Evolutionary conservation across 2,888 invertebrate genomes (phyloP).

Genomic region (Trissonchulus latispiculum): DNA sequence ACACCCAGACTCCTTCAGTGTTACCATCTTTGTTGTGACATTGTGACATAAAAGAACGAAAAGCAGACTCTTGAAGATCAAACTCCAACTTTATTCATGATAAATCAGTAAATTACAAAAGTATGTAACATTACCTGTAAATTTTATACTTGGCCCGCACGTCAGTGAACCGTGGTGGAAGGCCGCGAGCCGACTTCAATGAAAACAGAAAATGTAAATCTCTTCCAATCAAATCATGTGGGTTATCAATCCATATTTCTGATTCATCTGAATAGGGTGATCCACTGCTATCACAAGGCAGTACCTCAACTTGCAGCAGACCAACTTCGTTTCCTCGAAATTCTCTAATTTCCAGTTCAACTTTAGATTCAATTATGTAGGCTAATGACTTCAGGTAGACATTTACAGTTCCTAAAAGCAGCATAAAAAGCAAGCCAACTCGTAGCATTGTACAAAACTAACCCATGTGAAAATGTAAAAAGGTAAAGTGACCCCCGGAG

Average conservation of each 20-base stretch:
- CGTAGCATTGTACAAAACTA: too few relatives aligned
- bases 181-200: slow-evolving; percentile 45
- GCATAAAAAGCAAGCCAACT: too few relatives aligned
- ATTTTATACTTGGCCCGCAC: slow-evolving; percentile 42
- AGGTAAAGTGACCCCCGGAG: too few relatives aligned
- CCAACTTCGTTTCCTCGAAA: slow-evolving; percentile 47
- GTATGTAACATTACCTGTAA: too few relatives aligned
- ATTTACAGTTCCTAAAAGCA: slow-evolving; percentile 32
- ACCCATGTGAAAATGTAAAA: too few relatives aligned
- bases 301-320: slow-evolving; percentile 43
- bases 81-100: too few relatives aligned
- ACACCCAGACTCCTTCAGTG: too few relatives aligned
- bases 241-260: slow-evolving; percentile 46
- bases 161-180: slow-evolving; percentile 30
- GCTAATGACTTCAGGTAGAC: slow-evolving; percentile 43
- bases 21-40: too few relatives aligned
- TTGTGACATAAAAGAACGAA: too few relatives aligned
- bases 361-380: slow-evolving; percentile 45
- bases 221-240: slow-evolving; percentile 46
- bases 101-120: too few relatives aligned
- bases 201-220: slow-evolving; percentile 47
- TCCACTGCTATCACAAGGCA: slow-evolving; percentile 48
- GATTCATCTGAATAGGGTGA: slow-evolving; percentile 45
- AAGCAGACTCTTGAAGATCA: too few relatives aligned
- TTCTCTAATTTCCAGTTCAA: slow-evolving; percentile 48